Evolutionary conservation across 2,113 vertebrate species (phyloP), one percentile per base, ranked within the genome.

Genomic region (Pseudonaja textilis): DNA sequence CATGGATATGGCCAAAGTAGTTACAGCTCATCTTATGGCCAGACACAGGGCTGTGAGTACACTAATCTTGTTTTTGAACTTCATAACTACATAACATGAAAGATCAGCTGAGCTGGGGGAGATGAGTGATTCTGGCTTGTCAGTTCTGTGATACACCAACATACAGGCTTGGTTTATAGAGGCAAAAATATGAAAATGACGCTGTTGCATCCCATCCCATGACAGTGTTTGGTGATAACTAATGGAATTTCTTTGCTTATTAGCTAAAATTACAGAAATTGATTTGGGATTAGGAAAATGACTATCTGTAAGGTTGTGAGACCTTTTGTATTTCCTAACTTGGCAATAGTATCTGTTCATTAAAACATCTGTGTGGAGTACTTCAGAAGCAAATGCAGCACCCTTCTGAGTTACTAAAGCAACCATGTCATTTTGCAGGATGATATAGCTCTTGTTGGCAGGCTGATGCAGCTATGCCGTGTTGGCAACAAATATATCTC

Each of bases 1-100:
- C n/a, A n/a, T n/a, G n/a, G 97, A 26, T 99, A 98, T 85, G 97
- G 93, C 93, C 98, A 98, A 96, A 97, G 98, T 92, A 97, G 98
- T 74, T 99, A 98, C 1, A 61, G 98, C 47, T 95, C 96, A 25
- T 97, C 97, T 94, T 99, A 98, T 0, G 96, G 98, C 18, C 98
- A 98, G 64, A 96, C 97, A 0, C 98, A 98, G 95, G 98, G 97
- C 97, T 98, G 98, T 99, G 96, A 95, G 95, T 96, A 4, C 90
- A 6, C 22, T 59, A 69, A 59, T 89, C 1, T 89, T 29, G 6
- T 29, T 89, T 9, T 14, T 42, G 8, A 26, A 5, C 34, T 11
- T n/a, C n/a, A n/a, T 50, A 11, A 45, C 20, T 87, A 20, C 7
- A 29, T 57, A 91, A 86, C 2, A 47, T 81, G 20, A 54, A 61